Evolutionary conservation across 1,140 invertebrate species (phyloP).

Genomic region (Pogonus chalceus): DNA sequence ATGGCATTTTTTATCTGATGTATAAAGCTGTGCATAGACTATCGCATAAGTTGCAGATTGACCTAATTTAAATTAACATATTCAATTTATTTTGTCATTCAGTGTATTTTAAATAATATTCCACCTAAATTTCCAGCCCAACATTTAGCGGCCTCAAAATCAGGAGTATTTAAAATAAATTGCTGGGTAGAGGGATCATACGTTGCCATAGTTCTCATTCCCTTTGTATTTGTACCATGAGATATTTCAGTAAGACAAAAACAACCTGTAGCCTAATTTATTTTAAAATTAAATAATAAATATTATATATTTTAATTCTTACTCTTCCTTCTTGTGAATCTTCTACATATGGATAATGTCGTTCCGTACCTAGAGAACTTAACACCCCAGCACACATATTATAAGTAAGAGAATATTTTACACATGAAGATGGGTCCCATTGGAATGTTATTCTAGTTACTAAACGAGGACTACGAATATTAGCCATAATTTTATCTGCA

Average conservation of each 20-base stretch:
- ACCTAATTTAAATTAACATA: constrained; percentile 35
- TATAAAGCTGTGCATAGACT: constrained; percentile 76
- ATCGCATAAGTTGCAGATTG: constrained; percentile 79
- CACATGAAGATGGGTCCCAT: constrained; percentile 15
- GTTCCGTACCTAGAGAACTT: constrained; percentile 61
- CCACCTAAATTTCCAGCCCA: constrained; percentile 84
- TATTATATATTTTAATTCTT: constrained; percentile 22
- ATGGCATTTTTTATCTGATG: constrained; percentile 61
- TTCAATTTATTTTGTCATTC: not conserved
- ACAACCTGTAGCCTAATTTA: constrained; percentile 56
- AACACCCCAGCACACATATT: constrained; percentile 53
- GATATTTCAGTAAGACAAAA: constrained; percentile 90
- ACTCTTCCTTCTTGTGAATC: constrained; percentile 56
- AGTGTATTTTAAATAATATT: constrained; percentile 1
- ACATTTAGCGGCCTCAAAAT: constrained; percentile 91
- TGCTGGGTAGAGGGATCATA: constrained; percentile 66
- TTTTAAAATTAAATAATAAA: constrained; percentile 8
- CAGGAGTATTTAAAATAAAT: constrained; percentile 83
- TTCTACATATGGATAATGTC: constrained; percentile 58
- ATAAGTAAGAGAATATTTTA: constrained; percentile 20
- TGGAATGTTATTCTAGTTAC: constrained; percentile 13
- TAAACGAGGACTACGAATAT: constrained; percentile 14
- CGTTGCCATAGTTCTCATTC: constrained; percentile 81
- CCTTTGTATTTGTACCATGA: constrained; percentile 88
- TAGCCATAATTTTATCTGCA: constrained; percentile 42